Base-by-base conservation (phyloP, 2,888 invertebrate species). In the Chymomyza caudatula region DNA sequence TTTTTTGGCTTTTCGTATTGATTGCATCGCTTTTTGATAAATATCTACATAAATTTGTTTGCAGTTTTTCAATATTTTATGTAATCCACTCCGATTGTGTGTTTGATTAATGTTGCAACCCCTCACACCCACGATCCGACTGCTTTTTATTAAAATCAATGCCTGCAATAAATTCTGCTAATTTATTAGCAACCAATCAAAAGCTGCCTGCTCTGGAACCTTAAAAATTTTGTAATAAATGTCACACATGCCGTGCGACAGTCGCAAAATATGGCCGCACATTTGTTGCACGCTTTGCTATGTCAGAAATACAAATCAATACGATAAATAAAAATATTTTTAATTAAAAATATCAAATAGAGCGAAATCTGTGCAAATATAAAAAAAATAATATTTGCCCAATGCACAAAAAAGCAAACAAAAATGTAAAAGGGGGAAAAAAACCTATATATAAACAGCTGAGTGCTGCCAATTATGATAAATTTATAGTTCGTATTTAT, bases 201-300 rank as follows among this genome's bases (percentile, higher is more conserved):
- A 47, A 47, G 47, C 29, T 37, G 29, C 29, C 25, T 37, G 29
- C 43, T 22, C 17, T 42, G 43, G 13, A 37, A 61, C 85, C 78
- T 84, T 59, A 73, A 75, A 81, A 67, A 67, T 68, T 60, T 42
- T 78, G 78, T 79, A 81, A 84, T 79, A 79, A 79, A 79, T 79
- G 85, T 84, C 85, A 76, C 72, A 78, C 77, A 74, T 67, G 74
- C 68, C 82, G 58, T 44, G 65, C 29, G 76, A 62, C 57, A 22
- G 19, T 15, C 23, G 62, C 56, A 80, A 81, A 69, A 77, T 85
- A 81, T 81, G 80, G 86, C 84, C 63, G 47, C 71, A 69, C 86
- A 85, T 81, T 81, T 81, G 75, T 81, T 77, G 85, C 62, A 71
- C 60, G 69, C 69, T 62, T 61, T 67, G 64, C 42, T 1, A 4